Base-by-base conservation (phyloP, 2,797 vertebrate species). In the Heterohyrax brucei region DNA sequence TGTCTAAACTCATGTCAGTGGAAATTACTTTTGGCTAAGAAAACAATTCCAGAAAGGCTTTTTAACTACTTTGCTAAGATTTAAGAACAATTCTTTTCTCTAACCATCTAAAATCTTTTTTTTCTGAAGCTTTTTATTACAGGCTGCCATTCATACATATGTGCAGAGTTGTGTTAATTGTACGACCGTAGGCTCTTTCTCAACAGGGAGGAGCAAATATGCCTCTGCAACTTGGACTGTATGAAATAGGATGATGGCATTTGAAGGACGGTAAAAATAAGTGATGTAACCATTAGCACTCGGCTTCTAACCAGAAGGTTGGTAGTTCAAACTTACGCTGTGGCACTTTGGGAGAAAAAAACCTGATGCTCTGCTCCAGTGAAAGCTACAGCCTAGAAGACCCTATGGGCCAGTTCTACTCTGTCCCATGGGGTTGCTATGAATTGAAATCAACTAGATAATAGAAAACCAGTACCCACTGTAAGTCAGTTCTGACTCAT, bases 11-110 rank as follows among this genome's bases (percentile, higher is more conserved):
- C 30, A 14, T 9, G 30, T 30, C 73, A 82, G 61, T 61, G 19
- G 19, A 48, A 93, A 86, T 89, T 86, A 66, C 77, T 83, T 93
- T 30, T 72, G 76, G 77, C 28, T n/a, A 84, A 62, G 68, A 16
- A 75, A 96, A 87, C 16, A 59, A 79, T 75, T 93, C 30, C 28
- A 44, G 53, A n/a, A 89, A 78, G 44, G 62, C 30, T 56, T 89
- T 75, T 72, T 87, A 64, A 39, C 44, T 77, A 50, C 75, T 62
- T 87, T 83, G 33, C 48, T 91, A 13, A 70, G 5, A 64, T 81
- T 28, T 48, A 7, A 33, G 56, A 86, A 16, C 30, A 87, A 19
- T 33, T 72, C 39, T 84, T 87, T 75, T 12, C n/a, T 83, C 3
- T 56, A 39, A 4, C 3, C 22, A 61, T 61, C 72, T 75, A 10